Conservation (phyloP, 2,113 vertebrate species). For the Psophia crepitans region DNA sequence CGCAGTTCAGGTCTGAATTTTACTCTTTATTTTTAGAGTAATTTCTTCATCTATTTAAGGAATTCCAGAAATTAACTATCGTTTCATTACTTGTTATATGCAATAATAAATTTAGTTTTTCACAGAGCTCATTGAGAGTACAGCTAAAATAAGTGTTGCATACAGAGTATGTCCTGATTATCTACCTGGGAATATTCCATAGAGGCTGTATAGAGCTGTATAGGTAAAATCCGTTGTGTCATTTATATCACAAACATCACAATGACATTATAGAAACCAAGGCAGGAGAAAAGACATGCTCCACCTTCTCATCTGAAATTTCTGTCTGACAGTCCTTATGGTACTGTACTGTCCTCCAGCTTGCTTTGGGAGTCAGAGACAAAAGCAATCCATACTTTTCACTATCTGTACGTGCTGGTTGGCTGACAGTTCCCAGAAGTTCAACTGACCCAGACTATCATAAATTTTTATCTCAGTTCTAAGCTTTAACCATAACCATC, state of each 20-base stretch:
- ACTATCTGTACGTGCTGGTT: neutral
- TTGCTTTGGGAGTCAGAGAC: neutral
- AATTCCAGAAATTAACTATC: slow-evolving; percentile 25
- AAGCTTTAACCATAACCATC: neutral
- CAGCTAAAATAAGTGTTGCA: neutral
- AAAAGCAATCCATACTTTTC: neutral
- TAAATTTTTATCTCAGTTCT: neutral
- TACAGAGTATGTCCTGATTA: neutral
- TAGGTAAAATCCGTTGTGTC: neutral
- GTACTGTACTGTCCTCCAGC: neutral
- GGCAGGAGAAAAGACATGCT: neutral
- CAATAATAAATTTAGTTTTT: neutral
- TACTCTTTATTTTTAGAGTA: slow-evolving; percentile 32
- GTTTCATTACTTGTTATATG: neutral
- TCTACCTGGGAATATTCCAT: neutral
- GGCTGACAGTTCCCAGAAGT: neutral
- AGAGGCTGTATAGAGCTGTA: neutral
- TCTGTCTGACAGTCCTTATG: neutral
- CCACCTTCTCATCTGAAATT: neutral
- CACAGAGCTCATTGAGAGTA: neutral
- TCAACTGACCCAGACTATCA: neutral
- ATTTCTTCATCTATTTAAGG: slow-evolving; percentile 46
- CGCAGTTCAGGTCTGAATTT: neutral
- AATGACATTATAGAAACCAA: neutral
- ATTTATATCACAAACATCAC: neutral